phyloP scores from a whole-genome alignment of 2,113 vertebrate genomes.

The Okapia johnstoni region DNA sequence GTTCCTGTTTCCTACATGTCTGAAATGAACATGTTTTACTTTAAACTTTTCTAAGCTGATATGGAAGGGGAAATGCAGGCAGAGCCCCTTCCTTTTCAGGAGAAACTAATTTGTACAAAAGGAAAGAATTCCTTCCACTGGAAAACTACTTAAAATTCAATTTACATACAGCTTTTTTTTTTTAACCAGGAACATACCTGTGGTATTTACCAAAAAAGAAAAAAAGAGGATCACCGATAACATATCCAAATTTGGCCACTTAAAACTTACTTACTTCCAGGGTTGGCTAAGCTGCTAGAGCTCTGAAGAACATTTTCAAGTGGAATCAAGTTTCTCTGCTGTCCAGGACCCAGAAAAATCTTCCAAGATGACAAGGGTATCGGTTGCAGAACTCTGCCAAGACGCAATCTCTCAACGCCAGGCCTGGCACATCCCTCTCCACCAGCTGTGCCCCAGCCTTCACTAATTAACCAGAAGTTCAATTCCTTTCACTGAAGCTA shows the following conservation, averaged over 20 bases:
- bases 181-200: background rate
- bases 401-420: background rate
- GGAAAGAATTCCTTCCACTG: background rate
- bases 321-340: background rate
- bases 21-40: background rate
- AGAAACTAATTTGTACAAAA: background rate
- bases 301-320: constrained; percentile 15
- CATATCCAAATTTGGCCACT: background rate
- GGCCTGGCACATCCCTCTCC: background rate
- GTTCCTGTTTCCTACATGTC: background rate
- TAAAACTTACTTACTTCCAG: background rate
- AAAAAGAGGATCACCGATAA: background rate
- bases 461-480: background rate
- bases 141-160: background rate
- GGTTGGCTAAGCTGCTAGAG: background rate
- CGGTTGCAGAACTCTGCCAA: background rate
- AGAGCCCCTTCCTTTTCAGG: background rate
- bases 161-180: background rate
- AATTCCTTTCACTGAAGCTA: background rate
- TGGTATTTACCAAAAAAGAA: background rate
- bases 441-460: background rate
- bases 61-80: background rate
- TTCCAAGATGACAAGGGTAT: background rate
- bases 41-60: background rate
- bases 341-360: background rate